phyloP scores from a whole-genome alignment of 1,140 invertebrate genomes.

The Cydia splendana region DNA sequence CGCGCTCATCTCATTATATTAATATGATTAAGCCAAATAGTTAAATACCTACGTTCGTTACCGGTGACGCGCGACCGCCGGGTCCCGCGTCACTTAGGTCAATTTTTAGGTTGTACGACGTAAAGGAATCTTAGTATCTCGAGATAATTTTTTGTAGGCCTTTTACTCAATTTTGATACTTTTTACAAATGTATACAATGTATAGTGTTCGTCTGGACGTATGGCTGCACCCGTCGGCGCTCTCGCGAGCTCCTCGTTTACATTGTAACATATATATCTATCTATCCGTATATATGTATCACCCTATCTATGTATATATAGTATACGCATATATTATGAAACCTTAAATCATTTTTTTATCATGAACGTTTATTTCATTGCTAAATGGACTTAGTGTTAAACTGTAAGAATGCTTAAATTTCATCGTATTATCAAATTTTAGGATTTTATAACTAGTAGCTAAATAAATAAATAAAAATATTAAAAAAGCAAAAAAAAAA shows the following conservation, averaged over 20 bases:
- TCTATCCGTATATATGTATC: conserved; percentile 22
- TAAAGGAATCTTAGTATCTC: conserved; percentile 78
- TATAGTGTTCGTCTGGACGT: conserved; percentile 77
- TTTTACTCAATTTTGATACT: conserved; percentile 81
- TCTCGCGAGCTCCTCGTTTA: conserved; percentile 68
- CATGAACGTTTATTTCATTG: conserved; percentile 75
- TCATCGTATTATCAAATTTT: conserved; percentile 74
- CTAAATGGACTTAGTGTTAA: conserved; percentile 75
- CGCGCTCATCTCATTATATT: conserved; percentile 73
- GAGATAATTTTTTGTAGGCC: conserved; percentile 80
- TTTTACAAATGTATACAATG: conserved; percentile 80
- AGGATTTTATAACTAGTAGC: conserved; percentile 73
- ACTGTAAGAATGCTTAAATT: conserved; percentile 77
- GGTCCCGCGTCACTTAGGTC: conserved; percentile 68
- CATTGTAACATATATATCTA: conserved; percentile 66
- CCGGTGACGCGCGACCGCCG: conserved; percentile 61
- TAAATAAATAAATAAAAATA: conserved; percentile 53
- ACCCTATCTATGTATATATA: conserved; percentile 48
- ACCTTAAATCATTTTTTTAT: conserved; percentile 77
- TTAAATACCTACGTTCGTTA: conserved; percentile 69
- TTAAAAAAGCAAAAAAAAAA: conserved; percentile 51
- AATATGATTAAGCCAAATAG: conserved; percentile 78
- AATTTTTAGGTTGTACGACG: conserved; percentile 77
- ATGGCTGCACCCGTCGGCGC: conserved; percentile 69
- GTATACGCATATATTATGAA: conserved; percentile 44